Conservation (phyloP, 2,797 vertebrate genomes). For the Ceryle rudis region DNA sequence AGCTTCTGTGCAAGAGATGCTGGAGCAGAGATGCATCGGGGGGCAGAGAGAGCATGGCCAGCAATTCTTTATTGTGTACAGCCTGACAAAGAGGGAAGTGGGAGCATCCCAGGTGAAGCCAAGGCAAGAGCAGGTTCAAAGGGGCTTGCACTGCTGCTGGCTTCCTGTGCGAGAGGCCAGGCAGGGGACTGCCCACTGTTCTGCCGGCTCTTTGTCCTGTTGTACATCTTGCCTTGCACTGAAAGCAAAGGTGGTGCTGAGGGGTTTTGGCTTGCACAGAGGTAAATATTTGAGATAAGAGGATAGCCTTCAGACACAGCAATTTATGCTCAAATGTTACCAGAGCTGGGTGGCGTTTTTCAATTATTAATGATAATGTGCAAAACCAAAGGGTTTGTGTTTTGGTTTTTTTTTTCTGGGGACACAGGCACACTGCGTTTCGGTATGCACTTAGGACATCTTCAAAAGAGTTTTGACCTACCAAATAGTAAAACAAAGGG, state of each 20-base stretch:
- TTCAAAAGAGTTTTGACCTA: not conserved
- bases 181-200: not conserved
- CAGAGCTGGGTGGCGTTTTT: not conserved
- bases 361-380: not conserved
- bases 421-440: not conserved
- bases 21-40: no score
- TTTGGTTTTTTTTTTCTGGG: not conserved
- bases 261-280: no score
- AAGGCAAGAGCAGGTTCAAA: not conserved
- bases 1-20: not conserved
- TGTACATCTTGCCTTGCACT: not conserved
- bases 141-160: not conserved
- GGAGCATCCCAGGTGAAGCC: not conserved
- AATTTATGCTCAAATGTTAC: not conserved
- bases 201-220: not conserved
- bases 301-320: not conserved
- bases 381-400: not conserved
- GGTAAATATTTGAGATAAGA: not conserved
- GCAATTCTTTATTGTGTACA: fast-evolving
- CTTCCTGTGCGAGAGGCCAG: not conserved
- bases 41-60: not conserved
- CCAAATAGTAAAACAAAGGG: not conserved
- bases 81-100: not conserved
- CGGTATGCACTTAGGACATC: not conserved
- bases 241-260: not conserved